Evolutionary conservation across 2,113 vertebrate species (phyloP), one percentile per base, ranked within the genome.

Genomic region (Gasterosteus aculeatus): DNA sequence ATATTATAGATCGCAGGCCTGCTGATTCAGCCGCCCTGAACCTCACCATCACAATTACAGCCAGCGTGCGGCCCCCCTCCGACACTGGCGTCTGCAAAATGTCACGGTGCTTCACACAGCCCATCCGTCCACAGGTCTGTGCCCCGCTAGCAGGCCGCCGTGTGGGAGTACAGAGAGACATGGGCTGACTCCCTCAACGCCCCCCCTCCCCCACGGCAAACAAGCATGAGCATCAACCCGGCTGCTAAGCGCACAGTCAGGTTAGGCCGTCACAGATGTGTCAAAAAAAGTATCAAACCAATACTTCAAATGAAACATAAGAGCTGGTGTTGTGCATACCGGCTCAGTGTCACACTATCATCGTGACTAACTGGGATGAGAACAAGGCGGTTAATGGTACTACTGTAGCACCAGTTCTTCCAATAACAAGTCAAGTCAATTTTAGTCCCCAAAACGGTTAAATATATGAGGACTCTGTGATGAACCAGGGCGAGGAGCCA

Each of bases 1-100:
- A 72, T 74, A 59, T 80, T 73, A 73, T 59, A 77, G 71, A 82
- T 76, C 64, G 81, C 44, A 58, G 59, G 35, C 47, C 76, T 71
- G 77, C 88, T 82, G 84, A 85, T 77, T 90, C 82, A 78, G 82
- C 81, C 44, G 19, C 77, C 66, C 75, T 18, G n/a, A 78, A 47
- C 68, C 56, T 72, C 75, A 69, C 69, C 81, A 49, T 81, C 69
- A 80, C 75, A 82, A 78, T 87, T 77, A 81, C 56, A 75, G 56
- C 61, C 65, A 51, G 78, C 16, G 19, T 54, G 63, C 58, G 68
- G 81, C 77, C n/a, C 47, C 15, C 8, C 72, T 29, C 22, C 41
- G 39, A 73, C 75, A 75, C 69, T 72, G 41, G 66, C 59, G 57
- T 86, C 82, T 85, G 87, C 82, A 84, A 63, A 77, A 77, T 87